Base-by-base conservation (phyloP, 2,113 vertebrate species). In the Aythya baeri region DNA sequence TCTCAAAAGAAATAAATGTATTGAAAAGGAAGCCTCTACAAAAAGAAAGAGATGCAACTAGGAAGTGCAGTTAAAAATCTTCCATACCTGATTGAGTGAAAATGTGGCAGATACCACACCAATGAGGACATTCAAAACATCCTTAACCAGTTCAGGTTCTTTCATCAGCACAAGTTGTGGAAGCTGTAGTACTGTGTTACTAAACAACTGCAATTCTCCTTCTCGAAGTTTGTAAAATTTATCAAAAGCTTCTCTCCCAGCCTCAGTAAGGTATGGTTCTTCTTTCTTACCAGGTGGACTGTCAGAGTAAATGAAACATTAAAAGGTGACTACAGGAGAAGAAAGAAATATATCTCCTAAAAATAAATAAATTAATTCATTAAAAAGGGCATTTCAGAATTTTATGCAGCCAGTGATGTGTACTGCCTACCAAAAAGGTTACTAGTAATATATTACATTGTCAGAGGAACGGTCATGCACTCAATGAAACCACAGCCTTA, bases 241-340 rank as follows among this genome's bases (percentile, higher is more conserved):
- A 97, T 99, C 99, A 81, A 99, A 99, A 79, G 99, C 98, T 86
- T 99, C 98, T 96, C 99, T 98, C 65, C 99, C 99, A 2, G 98
- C 98, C 95, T 99, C 99, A 0, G 99, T 99, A 66, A 99, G 98
- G 93, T 99, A 99, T 0, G 98, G 98, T 5, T 98, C 98, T 66
- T 99, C 99, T 96, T 97, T 98, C 93, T 98, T 98, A 87, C 99
- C 99, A 13, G 99, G 99, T 23, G 99, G 98, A 88, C 99, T 99
- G 32, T 54, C 27, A 81, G 54, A 86, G 83, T 22, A 97, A 92
- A 92, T 32, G 70, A 20, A 97, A 89, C 4, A 52, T 84, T 75
- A 82, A 44, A 84, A 67, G 5, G 21, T 11, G n/a, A 74, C 57
- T 75, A 55, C 14, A 26, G 1, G 6, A 79, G 82, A 90, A 80